phyloP scores from a whole-genome alignment of 1,140 invertebrate species.

The Nephila pilipes region DNA sequence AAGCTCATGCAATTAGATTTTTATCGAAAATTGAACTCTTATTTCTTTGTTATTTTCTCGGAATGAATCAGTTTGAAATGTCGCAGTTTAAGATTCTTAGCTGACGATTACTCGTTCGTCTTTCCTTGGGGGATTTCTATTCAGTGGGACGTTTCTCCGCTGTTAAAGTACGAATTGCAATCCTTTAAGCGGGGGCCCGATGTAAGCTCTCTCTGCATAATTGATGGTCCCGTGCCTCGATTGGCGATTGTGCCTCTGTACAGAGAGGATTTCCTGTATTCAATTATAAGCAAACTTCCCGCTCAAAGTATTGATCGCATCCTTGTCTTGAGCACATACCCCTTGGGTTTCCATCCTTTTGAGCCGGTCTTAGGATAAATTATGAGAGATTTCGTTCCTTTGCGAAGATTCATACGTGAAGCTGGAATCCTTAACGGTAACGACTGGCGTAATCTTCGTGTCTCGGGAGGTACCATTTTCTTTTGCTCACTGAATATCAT shows the following conservation, averaged over 20 bases:
- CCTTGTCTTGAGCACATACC: not conserved
- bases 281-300: not conserved
- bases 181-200: not conserved
- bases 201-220: not conserved
- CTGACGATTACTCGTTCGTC: no score
- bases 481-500: no score
- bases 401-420: not conserved
- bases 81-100: no score
- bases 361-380: not conserved
- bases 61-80: no score
- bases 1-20: no score
- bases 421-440: not conserved
- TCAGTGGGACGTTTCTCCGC: not conserved
- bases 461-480: no score
- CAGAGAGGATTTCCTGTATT: constrained; percentile 2
- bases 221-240: not conserved
- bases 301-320: not conserved
- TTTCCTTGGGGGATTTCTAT: not conserved
- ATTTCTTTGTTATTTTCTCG: no score
- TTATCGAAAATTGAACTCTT: no score
- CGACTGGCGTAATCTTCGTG: not conserved
- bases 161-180: not conserved
- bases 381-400: not conserved
- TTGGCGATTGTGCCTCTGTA: not conserved
- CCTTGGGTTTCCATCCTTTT: not conserved